phyloP scores from a whole-genome alignment of 2,888 invertebrate species.

The Limnephilus lunatus region DNA sequence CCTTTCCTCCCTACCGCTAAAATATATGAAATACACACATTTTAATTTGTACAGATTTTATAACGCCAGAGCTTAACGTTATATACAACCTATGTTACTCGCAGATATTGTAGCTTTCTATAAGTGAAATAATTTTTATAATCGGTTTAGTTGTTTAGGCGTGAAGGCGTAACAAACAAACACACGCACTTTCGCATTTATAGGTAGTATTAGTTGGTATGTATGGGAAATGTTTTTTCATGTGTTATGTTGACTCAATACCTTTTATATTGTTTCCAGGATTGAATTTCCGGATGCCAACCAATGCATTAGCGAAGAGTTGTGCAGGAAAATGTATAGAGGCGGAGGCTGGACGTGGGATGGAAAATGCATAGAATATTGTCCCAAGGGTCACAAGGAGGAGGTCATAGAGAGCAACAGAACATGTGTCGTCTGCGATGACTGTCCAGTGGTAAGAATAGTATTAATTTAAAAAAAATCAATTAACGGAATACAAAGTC shows the following conservation, averaged over 20 bases:
- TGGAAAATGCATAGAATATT: constrained; percentile 81
- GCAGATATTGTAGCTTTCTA: too few species aligned
- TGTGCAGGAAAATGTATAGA: constrained; percentile 77
- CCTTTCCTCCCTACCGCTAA: too few species aligned
- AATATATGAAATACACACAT: too few species aligned
- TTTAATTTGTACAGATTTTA: too few species aligned
- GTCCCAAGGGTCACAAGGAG: constrained; percentile 79
- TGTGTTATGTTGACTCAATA: neutral
- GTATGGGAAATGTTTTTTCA: too few species aligned
- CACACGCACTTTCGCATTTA: too few species aligned
- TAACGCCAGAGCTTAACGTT: too few species aligned
- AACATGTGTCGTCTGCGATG: constrained; percentile 69
- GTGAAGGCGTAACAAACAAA: too few species aligned
- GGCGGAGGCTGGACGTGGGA: constrained; percentile 78
- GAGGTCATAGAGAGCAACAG: constrained; percentile 61
- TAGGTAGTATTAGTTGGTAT: too few species aligned
- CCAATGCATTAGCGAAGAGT: constrained; percentile 83
- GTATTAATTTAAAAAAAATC: neutral
- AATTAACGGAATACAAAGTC: neutral
- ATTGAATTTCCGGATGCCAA: constrained; percentile 76
- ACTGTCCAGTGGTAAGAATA: constrained; percentile 67
- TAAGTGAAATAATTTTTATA: too few species aligned
- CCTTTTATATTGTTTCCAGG: constrained; percentile 69
- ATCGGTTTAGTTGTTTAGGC: too few species aligned
- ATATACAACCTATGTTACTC: too few species aligned